Base-by-base conservation (phyloP, 1,140 invertebrate species). In the Ostrea denselamellosa region DNA sequence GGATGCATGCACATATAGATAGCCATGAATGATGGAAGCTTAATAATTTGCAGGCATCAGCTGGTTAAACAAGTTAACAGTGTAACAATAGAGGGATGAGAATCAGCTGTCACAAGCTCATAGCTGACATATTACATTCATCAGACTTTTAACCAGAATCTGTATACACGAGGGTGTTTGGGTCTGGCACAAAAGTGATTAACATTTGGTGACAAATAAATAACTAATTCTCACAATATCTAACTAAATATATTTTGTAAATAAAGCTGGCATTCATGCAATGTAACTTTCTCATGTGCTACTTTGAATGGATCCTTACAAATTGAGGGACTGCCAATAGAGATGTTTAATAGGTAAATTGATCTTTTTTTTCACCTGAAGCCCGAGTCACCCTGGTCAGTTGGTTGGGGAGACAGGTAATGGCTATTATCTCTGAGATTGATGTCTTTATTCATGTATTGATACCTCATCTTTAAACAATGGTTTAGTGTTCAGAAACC, bases 331-430 rank as follows among this genome's bases (percentile, higher is more conserved):
- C 28, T 77, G 25, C 68, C 25, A 77, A 25, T 77, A 25, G 28
- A 77, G 68, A 25, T 77, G 68, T 25, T 77, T 77, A 34, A 77
- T 77, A 77, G 25, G 68, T 34, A 77, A 77, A 77, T 77, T 77
- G 68, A 77, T 77, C 68, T 34, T 77, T 17, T 77, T 77, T 62
- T 34, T 77, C 68, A 77, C 68, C 68, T 77, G 68, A 77, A 77
- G 68, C 28, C 68, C 68, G 68, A 77, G 9, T 77, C 25, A 77
- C 68, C 68, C 68, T 77, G 68, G 68, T 77, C 68, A 77, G 68
- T 77, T 22, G 28, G 68, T 25, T 77, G 25, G 68, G 68, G 25
- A 77, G 68, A 9, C 68, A 77, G 68, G 68, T 77, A 77, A 77
- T 34, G 25, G 68, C 68, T 77, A 77, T 77, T 77, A 77, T 34